Base-by-base conservation (phyloP, 2,113 vertebrate genomes). In the Pavo muticus region DNA sequence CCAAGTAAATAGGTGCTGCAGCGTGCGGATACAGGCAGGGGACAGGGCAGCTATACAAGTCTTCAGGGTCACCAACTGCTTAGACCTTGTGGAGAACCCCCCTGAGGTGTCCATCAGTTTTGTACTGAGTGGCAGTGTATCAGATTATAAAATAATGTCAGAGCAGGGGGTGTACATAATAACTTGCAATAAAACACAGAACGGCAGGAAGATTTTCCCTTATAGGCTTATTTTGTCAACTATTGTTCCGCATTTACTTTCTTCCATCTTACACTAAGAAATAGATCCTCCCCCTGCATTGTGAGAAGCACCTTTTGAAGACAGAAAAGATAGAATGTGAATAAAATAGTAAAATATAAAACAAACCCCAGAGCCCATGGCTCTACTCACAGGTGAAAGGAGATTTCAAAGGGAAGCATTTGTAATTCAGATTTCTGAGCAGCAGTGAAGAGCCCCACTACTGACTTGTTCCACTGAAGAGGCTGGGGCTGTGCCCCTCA, bases 191-290 rank as follows among this genome's bases (percentile, higher is more conserved):
- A 91, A 92, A 92, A 95, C 67, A 64, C 50, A 79, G 77, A 89
- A 35, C 78, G 60, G 70, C 91, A 89, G 75, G 77, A 91, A 94
- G 64, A 77, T 88, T 90, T 88, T 71, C 52, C 42, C 56, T 79
- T 84, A 54, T 5, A 81, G 68, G 50, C 82, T 93, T 94, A 91
- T 97, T 96, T 94, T 96, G 79, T 85, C 90, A 95, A 93, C 64
- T 76, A 90, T 91, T 95, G 91, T 91, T 95, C 91, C 87, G 77
- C 94, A 60, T 95, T 88, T 91, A 84, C 90, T 91, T 94, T 95
- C 78, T 93, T 21, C 23, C 54, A 60, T 88, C 84, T 90, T 71
- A 78, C 93, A 95, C 71, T 68, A 74, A 92, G 91, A 95, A 95
- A 92, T 44, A 85, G 95, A 94, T 86, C 90, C 93, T 96, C 95